Conservation (phyloP, 2,113 vertebrate genomes). For the Indicator maculatus region DNA sequence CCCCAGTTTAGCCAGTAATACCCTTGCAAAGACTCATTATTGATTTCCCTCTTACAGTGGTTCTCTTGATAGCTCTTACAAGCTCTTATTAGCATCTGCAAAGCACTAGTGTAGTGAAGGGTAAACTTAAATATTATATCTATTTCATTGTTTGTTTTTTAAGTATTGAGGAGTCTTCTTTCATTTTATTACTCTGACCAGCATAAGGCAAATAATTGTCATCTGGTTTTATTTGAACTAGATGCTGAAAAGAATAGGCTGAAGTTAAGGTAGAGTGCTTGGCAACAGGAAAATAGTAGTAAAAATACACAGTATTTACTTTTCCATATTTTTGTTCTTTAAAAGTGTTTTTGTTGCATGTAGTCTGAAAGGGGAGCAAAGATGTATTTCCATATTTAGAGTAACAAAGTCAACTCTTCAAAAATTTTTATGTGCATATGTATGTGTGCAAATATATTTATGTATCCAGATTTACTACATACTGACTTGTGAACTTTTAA, state of each 20-base stretch:
- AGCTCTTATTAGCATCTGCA: not conserved
- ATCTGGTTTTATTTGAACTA: slow-evolving; percentile 34
- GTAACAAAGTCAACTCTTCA: not conserved
- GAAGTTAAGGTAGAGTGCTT: slow-evolving; percentile 24
- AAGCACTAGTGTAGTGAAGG: not conserved
- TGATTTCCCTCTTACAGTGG: not conserved
- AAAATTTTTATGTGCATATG: not conserved
- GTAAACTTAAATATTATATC: slow-evolving; percentile 9
- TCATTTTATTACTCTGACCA: slow-evolving; percentile 1
- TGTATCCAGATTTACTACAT: not conserved
- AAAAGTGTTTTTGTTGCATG: slow-evolving; percentile 28
- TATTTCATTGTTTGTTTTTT: not conserved
- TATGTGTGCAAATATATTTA: not conserved
- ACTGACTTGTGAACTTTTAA: slow-evolving; percentile 12
- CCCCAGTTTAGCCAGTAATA: not conserved
- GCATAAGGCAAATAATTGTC: slow-evolving; percentile 13
- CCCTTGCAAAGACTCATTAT: not conserved
- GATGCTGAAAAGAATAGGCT: not conserved
- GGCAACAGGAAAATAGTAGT: slow-evolving; percentile 2
- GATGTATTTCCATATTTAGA: slow-evolving; percentile 20
- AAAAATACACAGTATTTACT: slow-evolving; percentile 39
- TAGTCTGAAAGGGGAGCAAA: not conserved
- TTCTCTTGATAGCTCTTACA: not conserved
- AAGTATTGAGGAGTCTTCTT: not conserved
- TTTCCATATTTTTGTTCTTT: slow-evolving; percentile 36